Evolutionary conservation across 2,113 vertebrate species (phyloP).

Genomic region (Myrmecobius fasciatus): DNA sequence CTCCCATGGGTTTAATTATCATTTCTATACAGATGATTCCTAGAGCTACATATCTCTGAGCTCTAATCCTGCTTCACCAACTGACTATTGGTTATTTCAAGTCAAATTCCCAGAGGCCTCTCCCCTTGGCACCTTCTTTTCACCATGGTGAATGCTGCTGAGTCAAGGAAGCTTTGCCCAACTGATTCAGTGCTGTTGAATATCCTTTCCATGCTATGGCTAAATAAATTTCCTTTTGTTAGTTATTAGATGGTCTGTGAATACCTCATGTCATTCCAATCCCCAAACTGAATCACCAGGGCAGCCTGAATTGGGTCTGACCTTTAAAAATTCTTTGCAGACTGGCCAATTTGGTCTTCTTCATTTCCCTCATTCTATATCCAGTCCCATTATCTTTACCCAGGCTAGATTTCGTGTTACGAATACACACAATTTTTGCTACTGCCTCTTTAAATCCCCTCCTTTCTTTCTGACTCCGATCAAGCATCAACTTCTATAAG

Average conservation of each 20-base stretch:
- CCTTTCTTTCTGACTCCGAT: not conserved
- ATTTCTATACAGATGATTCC: not conserved
- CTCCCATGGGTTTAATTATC: not conserved
- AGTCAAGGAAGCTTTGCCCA: not conserved
- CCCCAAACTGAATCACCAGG: not conserved
- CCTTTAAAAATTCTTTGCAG: not conserved
- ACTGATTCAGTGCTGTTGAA: not conserved
- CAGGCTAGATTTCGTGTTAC: not conserved
- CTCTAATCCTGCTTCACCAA: not conserved
- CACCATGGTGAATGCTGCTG: not conserved
- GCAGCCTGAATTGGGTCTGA: not conserved
- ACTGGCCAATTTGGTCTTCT: not conserved
- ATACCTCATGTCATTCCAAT: not conserved
- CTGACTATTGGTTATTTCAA: not conserved
- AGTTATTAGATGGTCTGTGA: not conserved
- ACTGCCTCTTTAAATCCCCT: not conserved
- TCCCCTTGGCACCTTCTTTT: not conserved
- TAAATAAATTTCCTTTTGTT: not conserved
- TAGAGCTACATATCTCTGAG: not conserved
- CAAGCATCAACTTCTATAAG: not conserved
- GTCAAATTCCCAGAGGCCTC: not conserved
- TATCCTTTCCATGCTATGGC: not conserved
- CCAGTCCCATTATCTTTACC: not conserved
- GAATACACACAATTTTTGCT: not conserved
- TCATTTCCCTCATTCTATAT: not conserved